phyloP scores from a whole-genome alignment of 2,113 vertebrate species.

The Sturnus vulgaris region DNA sequence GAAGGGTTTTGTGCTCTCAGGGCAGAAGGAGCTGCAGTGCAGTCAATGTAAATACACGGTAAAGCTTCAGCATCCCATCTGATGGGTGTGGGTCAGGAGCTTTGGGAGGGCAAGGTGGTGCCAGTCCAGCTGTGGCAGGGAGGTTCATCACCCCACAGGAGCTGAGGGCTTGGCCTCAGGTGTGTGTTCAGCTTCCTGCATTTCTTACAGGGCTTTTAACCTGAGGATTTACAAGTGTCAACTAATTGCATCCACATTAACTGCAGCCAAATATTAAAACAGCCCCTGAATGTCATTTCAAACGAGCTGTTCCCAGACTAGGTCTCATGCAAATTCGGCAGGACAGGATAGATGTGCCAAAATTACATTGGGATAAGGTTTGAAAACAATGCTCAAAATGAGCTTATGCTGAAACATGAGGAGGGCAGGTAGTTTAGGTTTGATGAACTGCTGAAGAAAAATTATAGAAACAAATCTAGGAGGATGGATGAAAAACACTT shows the following conservation, averaged over 20 bases:
- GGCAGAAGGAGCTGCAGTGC: background rate
- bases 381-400: background rate
- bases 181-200: background rate
- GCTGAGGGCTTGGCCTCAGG: background rate
- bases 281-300: background rate
- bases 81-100: background rate
- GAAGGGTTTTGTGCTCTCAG: background rate
- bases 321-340: background rate
- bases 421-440: background rate
- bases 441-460: background rate
- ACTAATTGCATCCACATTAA: slow-evolving; percentile 5
- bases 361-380: background rate
- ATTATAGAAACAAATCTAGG: background rate
- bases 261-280: background rate
- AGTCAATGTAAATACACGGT: background rate
- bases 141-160: background rate
- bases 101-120: background rate
- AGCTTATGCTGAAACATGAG: background rate
- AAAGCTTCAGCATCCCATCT: background rate
- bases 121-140: background rate
- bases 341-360: background rate
- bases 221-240: slow-evolving; percentile 13
- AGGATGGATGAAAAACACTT: background rate
- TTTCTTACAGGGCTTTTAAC: background rate
- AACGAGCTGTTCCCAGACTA: background rate